Evolutionary conservation across 1,140 invertebrate genomes (phyloP).

Genomic region (Triops longicaudatus): DNA sequence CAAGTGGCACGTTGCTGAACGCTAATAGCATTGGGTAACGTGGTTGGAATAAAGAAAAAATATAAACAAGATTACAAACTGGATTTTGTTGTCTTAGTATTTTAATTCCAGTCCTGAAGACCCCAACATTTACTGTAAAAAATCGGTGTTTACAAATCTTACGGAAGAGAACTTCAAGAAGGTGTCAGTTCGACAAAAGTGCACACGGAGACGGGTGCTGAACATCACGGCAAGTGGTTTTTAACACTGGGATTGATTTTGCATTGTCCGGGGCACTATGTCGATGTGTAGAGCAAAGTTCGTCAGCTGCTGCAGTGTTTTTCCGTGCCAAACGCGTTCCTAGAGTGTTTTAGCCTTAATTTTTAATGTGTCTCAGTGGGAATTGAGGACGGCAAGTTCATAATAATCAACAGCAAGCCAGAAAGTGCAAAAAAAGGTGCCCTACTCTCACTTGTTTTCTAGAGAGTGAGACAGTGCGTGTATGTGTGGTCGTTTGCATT

Average conservation of each 20-base stretch:
- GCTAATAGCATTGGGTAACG: not conserved
- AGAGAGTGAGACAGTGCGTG: not conserved
- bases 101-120: not conserved
- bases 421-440: not conserved
- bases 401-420: not conserved
- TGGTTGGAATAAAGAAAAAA: not conserved
- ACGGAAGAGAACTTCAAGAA: no score
- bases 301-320: not conserved
- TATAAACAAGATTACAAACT: not conserved
- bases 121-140: not conserved
- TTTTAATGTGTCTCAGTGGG: not conserved
- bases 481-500: not conserved
- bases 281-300: not conserved
- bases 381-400: not conserved
- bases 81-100: not conserved
- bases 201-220: no score
- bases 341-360: not conserved
- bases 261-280: not conserved
- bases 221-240: no score
- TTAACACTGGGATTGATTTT: not conserved
- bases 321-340: not conserved
- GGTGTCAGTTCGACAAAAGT: no score
- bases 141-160: no score
- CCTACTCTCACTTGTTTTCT: not conserved
- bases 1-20: not conserved